A percentile compares a stretch with the other conserved stretches of the same genome.
Conservation (phyloP, 2,888 invertebrate species). For the Sclerodermus sp. region DNA sequence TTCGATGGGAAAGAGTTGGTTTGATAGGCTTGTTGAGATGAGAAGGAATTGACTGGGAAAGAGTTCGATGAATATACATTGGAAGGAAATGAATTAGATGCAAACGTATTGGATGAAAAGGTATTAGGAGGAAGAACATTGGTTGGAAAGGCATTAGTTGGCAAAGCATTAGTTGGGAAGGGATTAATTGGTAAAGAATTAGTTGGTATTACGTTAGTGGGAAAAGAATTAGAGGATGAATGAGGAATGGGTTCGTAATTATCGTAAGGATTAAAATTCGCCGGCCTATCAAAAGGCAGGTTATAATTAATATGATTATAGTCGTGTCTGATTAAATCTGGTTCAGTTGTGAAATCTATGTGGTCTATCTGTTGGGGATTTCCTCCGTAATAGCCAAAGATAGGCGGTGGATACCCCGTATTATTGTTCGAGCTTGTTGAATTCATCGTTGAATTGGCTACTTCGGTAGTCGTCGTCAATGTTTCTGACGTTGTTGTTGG, state of each 20-base stretch:
- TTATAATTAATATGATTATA: slow-evolving; percentile 18
- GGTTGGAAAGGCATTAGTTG: too few relatives aligned
- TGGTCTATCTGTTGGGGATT: slow-evolving; percentile 39
- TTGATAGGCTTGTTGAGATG: not conserved
- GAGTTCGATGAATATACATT: not conserved
- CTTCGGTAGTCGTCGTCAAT: slow-evolving; percentile 7
- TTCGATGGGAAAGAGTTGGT: slow-evolving; percentile 9
- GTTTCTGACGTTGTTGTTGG: slow-evolving; percentile 6
- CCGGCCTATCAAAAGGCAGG: slow-evolving; percentile 20
- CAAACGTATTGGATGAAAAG: slow-evolving; percentile 11
- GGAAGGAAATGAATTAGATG: not conserved
- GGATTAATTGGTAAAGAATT: slow-evolving; percentile 2
- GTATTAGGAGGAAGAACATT: not conserved
- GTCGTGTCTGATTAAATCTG: slow-evolving; percentile 6
- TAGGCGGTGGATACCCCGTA: slow-evolving; percentile 10
- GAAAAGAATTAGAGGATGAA: too few relatives aligned
- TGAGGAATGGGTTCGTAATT: slow-evolving; percentile 6
- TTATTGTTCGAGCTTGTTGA: slow-evolving; percentile 12
- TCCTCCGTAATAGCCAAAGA: slow-evolving; percentile 44
- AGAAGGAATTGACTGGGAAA: not conserved
- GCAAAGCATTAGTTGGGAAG: slow-evolving; percentile 7
- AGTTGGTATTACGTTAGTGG: too few relatives aligned
- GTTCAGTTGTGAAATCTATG: slow-evolving; percentile 34
- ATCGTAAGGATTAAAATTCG: slow-evolving; percentile 22
- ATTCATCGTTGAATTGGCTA: slow-evolving; percentile 11